A percentile compares a stretch with the other conserved stretches of the same genome.
Conservation (phyloP, 2,113 vertebrate genomes). For the Prochilodus magdalenae region DNA sequence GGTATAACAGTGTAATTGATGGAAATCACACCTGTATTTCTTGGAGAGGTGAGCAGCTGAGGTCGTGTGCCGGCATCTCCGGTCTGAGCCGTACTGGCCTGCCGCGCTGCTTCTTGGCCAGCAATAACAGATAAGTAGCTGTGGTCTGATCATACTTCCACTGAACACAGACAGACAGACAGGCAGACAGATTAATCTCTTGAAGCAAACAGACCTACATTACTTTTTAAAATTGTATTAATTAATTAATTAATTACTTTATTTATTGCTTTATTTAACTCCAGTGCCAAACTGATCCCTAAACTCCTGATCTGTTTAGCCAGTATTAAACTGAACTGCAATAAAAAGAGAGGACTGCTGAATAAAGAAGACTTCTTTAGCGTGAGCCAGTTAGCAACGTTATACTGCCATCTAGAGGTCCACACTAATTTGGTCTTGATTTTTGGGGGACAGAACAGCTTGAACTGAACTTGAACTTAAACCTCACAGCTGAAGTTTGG, state of each 20-base stretch:
- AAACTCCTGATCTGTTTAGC: no score
- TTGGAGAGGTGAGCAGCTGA: constrained; percentile 54
- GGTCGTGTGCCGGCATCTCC: constrained; percentile 38
- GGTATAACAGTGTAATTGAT: no score
- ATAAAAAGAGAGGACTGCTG: not conserved
- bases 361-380: not conserved
- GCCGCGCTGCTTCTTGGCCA: constrained; percentile 86
- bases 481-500: no score
- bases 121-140: constrained; percentile 90
- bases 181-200: not conserved
- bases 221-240: no score
- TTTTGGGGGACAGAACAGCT: no score
- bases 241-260: no score
- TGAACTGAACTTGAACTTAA: no score
- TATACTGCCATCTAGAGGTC: constrained; percentile 58
- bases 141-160: constrained; percentile 92
- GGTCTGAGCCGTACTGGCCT: constrained; percentile 79
- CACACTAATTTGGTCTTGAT: not conserved
- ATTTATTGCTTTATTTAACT: no score
- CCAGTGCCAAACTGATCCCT: not conserved
- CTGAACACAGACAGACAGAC: constrained; percentile 66
- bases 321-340: not conserved
- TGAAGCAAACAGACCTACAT: no score
- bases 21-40: constrained; percentile 71
- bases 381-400: not conserved